Base-by-base conservation (phyloP, 2,113 vertebrate genomes). In the Barnardius zonarius region DNA sequence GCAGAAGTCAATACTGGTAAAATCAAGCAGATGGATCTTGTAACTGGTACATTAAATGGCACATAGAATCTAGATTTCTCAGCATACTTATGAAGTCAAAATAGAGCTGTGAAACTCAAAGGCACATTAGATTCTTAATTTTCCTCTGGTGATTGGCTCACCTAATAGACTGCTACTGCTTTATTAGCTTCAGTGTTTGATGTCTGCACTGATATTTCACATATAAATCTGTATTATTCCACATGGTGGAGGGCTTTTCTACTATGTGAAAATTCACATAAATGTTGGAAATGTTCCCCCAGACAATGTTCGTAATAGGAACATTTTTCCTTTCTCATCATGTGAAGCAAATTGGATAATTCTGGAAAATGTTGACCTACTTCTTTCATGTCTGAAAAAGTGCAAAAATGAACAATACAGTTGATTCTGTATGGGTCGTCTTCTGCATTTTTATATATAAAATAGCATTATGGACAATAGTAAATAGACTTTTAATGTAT, bases 401-500 rank as follows among this genome's bases (percentile, higher is more conserved):
- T 83, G 75, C 67, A 92, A 52, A 95, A 82, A 80, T 33, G 7
- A 94, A 66, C 54, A 96, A 93, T 80, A 28, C 62, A 48, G 62
- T 83, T 86, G 93, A 88, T 95, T 92, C 84, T 78, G 46, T 44
- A 57, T 93, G 88, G 83, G 89, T 92, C 51, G 81, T 66, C 81
- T 93, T 88, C 69, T 87, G 84, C 55, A 54, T 83, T 91, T 91
- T 73, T 83, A 41, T 96, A 37, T 83, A 54, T 73, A 74, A 95
- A 95, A 91, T 82, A 86, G 35, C 86, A 78, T 95, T 95, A 59
- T 83, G 70, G 93, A 80, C 94, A 93, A 91, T 70, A 86, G 46
- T 68, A 95, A 92, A 88, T 88, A 87, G 63, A 22, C 28, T 77
- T 97, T 75, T 95, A 91, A 94, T 86, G 78, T 93, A 88, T 79